phyloP scores from a whole-genome alignment of 2,888 invertebrate species.

The Oscheius sp. region DNA sequence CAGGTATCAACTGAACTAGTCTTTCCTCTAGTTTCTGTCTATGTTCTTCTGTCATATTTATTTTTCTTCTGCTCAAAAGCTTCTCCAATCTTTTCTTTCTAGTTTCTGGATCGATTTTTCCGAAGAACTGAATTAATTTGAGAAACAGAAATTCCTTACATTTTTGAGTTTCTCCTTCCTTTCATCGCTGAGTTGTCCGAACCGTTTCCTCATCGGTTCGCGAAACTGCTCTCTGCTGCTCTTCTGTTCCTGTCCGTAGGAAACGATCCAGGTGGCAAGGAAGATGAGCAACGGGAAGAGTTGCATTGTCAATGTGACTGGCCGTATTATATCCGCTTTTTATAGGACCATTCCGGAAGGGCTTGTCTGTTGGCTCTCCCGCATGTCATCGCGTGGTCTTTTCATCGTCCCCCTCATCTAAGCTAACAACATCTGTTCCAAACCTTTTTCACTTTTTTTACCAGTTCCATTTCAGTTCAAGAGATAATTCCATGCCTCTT shows the following conservation, averaged over 20 bases:
- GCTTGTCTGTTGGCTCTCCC: slow-evolving; percentile 8
- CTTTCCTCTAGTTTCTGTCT: not conserved
- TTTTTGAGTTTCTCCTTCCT: slow-evolving; percentile 12
- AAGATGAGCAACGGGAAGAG: slow-evolving; percentile 9
- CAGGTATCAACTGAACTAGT: not conserved
- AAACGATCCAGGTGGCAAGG: not conserved
- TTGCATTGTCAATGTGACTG: slow-evolving; percentile 1
- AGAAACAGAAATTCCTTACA: not conserved
- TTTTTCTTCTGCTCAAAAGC: not conserved
- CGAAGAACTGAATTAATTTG: not conserved
- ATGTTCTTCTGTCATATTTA: not conserved
- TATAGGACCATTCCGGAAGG: slow-evolving; percentile 4
- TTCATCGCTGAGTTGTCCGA: slow-evolving; percentile 3
- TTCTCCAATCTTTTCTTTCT: slow-evolving; percentile 6
- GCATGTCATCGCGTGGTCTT: slow-evolving; percentile 9
- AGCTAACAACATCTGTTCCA: no score
- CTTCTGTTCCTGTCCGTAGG: slow-evolving; percentile 4
- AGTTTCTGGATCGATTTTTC: not conserved
- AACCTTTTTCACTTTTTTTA: no score
- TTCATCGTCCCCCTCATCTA: slow-evolving; percentile 16
- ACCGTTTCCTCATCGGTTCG: not conserved
- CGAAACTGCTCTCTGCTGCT: not conserved
- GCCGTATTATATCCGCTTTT: not conserved
- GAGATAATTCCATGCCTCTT: no score
- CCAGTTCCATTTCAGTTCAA: no score